Evolutionary conservation across 2,797 vertebrate genomes (phyloP), one percentile per base, ranked within the genome.

Genomic region (Morus bassanus): DNA sequence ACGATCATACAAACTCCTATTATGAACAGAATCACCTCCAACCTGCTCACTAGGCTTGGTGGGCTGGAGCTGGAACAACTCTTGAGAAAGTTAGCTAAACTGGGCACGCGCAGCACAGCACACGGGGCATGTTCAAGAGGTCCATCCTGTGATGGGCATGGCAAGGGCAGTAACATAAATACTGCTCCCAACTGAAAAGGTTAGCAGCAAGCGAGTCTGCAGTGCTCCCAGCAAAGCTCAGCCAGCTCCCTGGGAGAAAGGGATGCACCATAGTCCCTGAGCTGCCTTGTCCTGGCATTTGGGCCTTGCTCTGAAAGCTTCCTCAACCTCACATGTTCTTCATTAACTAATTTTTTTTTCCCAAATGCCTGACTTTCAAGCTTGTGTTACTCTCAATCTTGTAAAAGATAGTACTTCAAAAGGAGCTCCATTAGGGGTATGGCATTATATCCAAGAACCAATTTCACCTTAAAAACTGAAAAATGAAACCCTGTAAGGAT

Each of bases 181-280:
- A 39, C 48, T 15, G 3, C 1, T 45, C 43, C 64, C 56, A 65
- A 2, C 12, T 31, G 43, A 61, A 48, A 69, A 33, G 8, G 9
- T 14, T 28, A 43, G 25, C 48, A 51, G 41, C 56, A 43, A 13
- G 2, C 0, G 6, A 54, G 41, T 9, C 48, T 2, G 3, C 3
- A 21, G 63, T 8, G 13, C 43, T 57, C 33, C n/a, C 1, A 2
- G 30, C 7, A 28, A 22, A 79, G 61, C 61, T 45, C 31, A 50
- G 46, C 33, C 61, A 63, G 54, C 21, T 83, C 31, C 45, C 41
- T 13, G 24, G 21, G 31, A 78, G 14, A 64, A 53, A 45, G n/a
- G 21, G 37, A 37, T 11, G 13, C 1, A 1, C 21, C 3, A 7
- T 2, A 18, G 48, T 7, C 50, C 45, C 41, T 28, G 48, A 31